phyloP scores from a whole-genome alignment of 2,797 vertebrate species.

The Etheostoma perlongum region DNA sequence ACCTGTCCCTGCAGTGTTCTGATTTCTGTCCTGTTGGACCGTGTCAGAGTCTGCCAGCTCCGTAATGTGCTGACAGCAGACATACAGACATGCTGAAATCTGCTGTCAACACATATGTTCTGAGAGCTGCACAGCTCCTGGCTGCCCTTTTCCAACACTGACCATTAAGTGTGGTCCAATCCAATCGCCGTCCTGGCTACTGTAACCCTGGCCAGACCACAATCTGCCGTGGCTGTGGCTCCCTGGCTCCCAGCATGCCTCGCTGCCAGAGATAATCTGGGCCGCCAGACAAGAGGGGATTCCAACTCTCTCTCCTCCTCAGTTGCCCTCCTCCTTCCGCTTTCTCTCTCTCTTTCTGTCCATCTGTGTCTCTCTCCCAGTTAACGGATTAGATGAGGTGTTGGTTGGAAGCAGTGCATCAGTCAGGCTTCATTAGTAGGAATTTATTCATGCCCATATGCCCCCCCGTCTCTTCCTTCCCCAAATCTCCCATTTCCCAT shows the following conservation, averaged over 20 bases:
- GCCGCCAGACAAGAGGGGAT: conserved; percentile 81
- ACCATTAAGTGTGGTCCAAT: conserved; percentile 58
- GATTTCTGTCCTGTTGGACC: conserved; percentile 25
- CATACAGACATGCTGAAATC: conserved; percentile 16
- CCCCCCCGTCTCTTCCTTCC: conserved; percentile 47
- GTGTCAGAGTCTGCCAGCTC: conserved; percentile 19
- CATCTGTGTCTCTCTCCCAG: conserved; percentile 62
- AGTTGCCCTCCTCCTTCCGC: conserved; percentile 50
- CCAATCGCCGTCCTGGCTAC: conserved; percentile 57
- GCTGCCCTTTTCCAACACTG: conserved; percentile 42
- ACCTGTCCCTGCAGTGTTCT: conserved; percentile 40
- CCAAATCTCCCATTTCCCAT: conserved; percentile 35
- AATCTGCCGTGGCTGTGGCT: conserved; percentile 55
- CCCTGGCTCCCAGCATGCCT: conserved; percentile 61
- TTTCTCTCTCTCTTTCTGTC: conserved; percentile 35
- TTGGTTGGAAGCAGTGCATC: conserved; percentile 81
- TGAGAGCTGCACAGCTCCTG: conserved; percentile 26
- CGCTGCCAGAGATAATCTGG: conserved; percentile 82
- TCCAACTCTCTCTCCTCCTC: conserved; percentile 77
- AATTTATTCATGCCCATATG: conserved; percentile 87
- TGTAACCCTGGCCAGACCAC: conserved; percentile 60
- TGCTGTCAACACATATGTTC: conserved; percentile 40
- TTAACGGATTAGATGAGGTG: conserved; percentile 80
- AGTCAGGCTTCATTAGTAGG: conserved; percentile 86
- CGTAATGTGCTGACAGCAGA: conserved; percentile 27